Base-by-base conservation (phyloP, 2,113 vertebrate species). In the Colius striatus region DNA sequence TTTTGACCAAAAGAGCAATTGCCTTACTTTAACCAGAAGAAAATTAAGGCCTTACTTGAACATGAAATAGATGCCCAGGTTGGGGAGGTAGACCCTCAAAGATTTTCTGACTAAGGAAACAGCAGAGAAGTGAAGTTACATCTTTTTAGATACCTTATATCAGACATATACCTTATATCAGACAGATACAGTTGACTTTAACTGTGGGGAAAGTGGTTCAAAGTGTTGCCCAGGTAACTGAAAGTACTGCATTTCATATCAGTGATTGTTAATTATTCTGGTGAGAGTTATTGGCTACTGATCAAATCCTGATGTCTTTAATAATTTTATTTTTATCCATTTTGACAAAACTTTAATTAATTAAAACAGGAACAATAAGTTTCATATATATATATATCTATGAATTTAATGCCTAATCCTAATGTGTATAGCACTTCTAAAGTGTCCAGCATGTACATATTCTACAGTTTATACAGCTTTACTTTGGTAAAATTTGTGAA, bases 321-420 rank as follows among this genome's bases (percentile, higher is more conserved):
- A 53, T 58, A 41, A 45, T 60, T 66, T 94, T 47, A 1, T 82
- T 78, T 85, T 48, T 4, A 75, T 30, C 4, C 2, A 4, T 77
- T 76, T 80, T 32, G 65, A n/a, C 34, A 62, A 85, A 86, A 20
- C 1, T 26, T 41, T 2, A 34, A 38, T 50, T 45, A 73, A 76
- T 53, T 72, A 58, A 80, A 80, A 47, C 2, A 17, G 10, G 22
- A 60, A 54, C 2, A 51, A 75, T n/a, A 51, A 38, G 1, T 1
- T 51, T 27, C 3, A 29, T 32, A 9, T 45, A 17, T 51, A 6
- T 27, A 0, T 16, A 3, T 9, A 25, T 3, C 4, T 48, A 23
- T 25, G 29, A 16, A 41, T 84, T 84, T 77, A 60, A 50, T 36
- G 1, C 61, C 4, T 65, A 55, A 47, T 57, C 16, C 5, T 60